A percentile compares a stretch with the other conserved stretches of the same genome.
Evolutionary conservation across 1,140 invertebrate species (phyloP).

Genomic region (Drosophila azteca): DNA sequence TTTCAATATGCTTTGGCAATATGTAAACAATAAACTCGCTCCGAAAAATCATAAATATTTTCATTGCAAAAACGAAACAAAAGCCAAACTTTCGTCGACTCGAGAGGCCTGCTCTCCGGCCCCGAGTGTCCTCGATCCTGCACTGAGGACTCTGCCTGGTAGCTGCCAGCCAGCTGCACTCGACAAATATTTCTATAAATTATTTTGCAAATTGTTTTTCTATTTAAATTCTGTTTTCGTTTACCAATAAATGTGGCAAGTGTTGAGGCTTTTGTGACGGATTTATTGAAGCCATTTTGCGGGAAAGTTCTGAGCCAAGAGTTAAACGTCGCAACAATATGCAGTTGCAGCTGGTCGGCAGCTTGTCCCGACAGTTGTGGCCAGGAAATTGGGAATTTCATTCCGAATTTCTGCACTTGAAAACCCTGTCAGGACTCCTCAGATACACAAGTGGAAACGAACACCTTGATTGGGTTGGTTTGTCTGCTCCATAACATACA

Average conservation of each 20-base stretch:
- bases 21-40: slow-evolving; percentile 68
- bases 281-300: slow-evolving; percentile 61
- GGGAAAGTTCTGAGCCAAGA: slow-evolving; percentile 23
- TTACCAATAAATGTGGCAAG: slow-evolving; percentile 57
- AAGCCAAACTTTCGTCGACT: slow-evolving; percentile 34
- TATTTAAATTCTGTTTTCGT: slow-evolving; percentile 17
- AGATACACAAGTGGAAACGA: no score
- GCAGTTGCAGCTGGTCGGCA: slow-evolving; percentile 29
- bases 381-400: neutral
- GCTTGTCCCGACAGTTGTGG: slow-evolving; percentile 38
- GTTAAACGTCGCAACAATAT: slow-evolving; percentile 60
- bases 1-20: slow-evolving; percentile 69
- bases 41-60: slow-evolving; percentile 68
- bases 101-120: neutral
- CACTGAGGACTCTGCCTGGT: neutral
- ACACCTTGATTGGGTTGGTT: no score
- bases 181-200: slow-evolving; percentile 51
- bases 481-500: no score
- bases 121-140: slow-evolving; percentile 45
- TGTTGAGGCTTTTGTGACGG: slow-evolving; percentile 47
- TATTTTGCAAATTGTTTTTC: slow-evolving; percentile 49
- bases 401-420: no score
- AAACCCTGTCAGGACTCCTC: no score
- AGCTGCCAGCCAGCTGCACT: slow-evolving; percentile 54
- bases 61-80: slow-evolving; percentile 55